Base-by-base conservation (phyloP, 1,140 invertebrate species). In the Neuroterus valhalla region DNA sequence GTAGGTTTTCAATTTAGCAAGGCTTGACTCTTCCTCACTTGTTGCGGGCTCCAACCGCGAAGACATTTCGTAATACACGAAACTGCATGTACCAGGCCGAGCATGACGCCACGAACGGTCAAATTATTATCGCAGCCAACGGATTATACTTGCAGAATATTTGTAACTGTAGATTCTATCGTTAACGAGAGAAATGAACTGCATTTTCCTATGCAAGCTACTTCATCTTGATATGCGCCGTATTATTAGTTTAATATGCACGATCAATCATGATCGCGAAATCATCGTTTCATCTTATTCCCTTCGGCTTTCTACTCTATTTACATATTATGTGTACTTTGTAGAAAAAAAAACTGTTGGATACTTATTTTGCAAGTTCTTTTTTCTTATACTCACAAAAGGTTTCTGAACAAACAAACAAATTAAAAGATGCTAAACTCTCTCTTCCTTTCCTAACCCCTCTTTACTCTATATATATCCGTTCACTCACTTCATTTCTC, bases 91-190 rank as follows among this genome's bases (percentile, higher is more conserved):
- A 62, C 23, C 52, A 62, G 52, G 52, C 52, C 23, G 31, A 62
- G 52, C 52, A 62, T 62, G 31, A 62, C 52, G 52, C 52, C 52
- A 12, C 21, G 21, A 62, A 62, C 52, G 52, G 52, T 62, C 52
- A 62, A 62, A 62, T 62, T 62, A 62, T 62, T 62, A 62, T 62
- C 23, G 52, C 14, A 38, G 52, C 21, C 52, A 62, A 4, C 19
- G 46, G 46, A 48, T 48, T 48, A 48, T 48, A 48, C 46, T 48
- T 21, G 50, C 23, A 62, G 55, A 62, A 62, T 38, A 62, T 62
- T 62, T 62, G 55, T 62, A 62, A 62, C 55, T 62, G 55, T 62
- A 62, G 55, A 62, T 62, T 62, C 21, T 62, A 62, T 38, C 55
- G 55, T 15, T 62, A 62, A 62, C 55, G 55, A 62, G 55, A 62